Percentiles rank a stretch among this genome's conserved stretches.
phyloP scores from a whole-genome alignment of 2,888 invertebrate species.

The Cryptocephalus moraei region DNA sequence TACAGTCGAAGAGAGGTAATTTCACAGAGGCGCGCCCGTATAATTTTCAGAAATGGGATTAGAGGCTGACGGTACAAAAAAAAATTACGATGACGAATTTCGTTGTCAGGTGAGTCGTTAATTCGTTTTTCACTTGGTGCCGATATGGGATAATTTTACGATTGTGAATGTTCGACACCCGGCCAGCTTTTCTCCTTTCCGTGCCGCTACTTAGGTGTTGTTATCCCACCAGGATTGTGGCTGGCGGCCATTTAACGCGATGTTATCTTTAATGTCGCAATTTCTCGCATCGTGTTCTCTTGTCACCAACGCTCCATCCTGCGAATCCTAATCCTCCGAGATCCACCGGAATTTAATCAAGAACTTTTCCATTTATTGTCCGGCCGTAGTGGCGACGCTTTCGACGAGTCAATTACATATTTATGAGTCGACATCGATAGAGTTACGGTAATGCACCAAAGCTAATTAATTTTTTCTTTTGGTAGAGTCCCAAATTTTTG shows the following conservation, averaged over 20 bases:
- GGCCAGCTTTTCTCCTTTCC: not conserved
- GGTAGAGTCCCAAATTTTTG: too few relatives aligned
- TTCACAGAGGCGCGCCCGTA: slow-evolving; percentile 16
- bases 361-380: slow-evolving; percentile 18
- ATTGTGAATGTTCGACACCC: too few relatives aligned
- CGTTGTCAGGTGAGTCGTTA: slow-evolving; percentile 22
- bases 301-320: slow-evolving; percentile 19
- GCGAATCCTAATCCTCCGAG: slow-evolving; percentile 16
- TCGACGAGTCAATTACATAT: too few relatives aligned
- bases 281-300: slow-evolving; percentile 38
- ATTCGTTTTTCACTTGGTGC: slow-evolving; percentile 29
- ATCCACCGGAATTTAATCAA: slow-evolving; percentile 27
- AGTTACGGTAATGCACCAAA: too few relatives aligned
- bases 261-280: slow-evolving; percentile 40
- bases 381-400: not conserved
- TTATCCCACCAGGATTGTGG: slow-evolving; percentile 31
- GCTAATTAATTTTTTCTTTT: too few relatives aligned
- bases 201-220: not conserved
- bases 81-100: not conserved
- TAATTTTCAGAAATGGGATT: not conserved
- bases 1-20: slow-evolving; percentile 33
- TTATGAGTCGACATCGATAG: too few relatives aligned
- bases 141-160: too few relatives aligned
- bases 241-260: slow-evolving; percentile 38
- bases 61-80: not conserved